Evolutionary conservation across 2,113 vertebrate species (phyloP), one percentile per base, ranked within the genome.

Genomic region (Felis chaus): DNA sequence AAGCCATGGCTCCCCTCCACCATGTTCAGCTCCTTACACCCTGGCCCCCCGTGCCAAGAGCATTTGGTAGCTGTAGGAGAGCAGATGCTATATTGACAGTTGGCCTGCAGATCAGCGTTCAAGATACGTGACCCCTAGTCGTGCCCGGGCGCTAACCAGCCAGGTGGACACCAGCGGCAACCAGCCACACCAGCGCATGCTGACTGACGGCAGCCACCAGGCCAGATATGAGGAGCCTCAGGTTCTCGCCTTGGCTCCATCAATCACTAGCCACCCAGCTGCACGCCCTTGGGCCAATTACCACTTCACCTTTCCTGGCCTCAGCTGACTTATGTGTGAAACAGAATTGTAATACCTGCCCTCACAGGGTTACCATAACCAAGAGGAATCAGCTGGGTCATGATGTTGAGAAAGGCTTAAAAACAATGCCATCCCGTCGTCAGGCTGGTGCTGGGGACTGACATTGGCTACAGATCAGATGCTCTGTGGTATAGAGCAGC

Each of bases 361-460:
- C 36, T 95, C 16, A 19, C 29, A 18, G 33, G 41, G 76, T 55
- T 87, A 69, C 65, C 21, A 4, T 29, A 89, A 89, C 81, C 9
- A 45, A 55, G 66, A 89, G 66, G 63, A 84, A 33, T 82, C 73
- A 65, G 25, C 83, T 92, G 48, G 76, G 13, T 73, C 12, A 68
- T 36, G 48, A 92, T 78, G 73, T 69, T 91, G 84, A 95, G 88
- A 90, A 83, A 63, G 65, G 18, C 84, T 80, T 78, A 25, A 61
- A 69, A 15, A 48, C 8, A 18, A 57, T 53, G 61, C 63, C 10
- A 4, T 36, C 69, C 13, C 0, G 0, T 81, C 36, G 5, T 65
- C 55, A 25, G 29, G 29, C 39, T 71, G 55, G 80, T 41, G 63
- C 21, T 33, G 12, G 41, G 66, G 45, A 36, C 86, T 48, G 57